Evolutionary conservation across 1,140 invertebrate genomes (phyloP).

Genomic region (Drosophila dunni): DNA sequence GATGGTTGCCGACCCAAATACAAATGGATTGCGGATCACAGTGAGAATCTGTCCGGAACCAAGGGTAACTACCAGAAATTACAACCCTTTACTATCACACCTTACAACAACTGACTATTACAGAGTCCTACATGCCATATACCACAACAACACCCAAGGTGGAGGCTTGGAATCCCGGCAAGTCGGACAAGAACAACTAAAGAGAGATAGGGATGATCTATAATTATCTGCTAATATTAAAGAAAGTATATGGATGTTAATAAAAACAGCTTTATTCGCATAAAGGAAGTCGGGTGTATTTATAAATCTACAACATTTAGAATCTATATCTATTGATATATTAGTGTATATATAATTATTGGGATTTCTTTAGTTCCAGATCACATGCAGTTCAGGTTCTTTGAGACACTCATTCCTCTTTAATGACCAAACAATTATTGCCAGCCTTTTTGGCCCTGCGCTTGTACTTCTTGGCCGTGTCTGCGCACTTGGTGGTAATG

Average conservation of each 20-base stretch:
- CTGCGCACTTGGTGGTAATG: conserved; percentile 87
- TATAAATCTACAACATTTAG: background rate
- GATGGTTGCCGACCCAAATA: conserved; percentile 91
- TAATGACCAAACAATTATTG: background rate
- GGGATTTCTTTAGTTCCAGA: conserved; percentile 22
- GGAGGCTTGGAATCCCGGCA: conserved; percentile 91
- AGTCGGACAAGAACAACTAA: conserved; percentile 76
- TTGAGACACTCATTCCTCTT: background rate
- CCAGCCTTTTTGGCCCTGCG: conserved; percentile 59
- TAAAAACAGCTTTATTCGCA: conserved; percentile 52
- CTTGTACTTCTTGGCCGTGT: conserved; percentile 86
- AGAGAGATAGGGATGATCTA: too few species aligned
- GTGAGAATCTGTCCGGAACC: conserved; percentile 93
- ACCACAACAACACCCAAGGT: conserved; percentile 94
- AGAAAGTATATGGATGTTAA: conserved; percentile 44
- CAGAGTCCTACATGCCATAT: conserved; percentile 93
- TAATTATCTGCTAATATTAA: conserved; percentile 28
- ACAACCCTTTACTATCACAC: background rate
- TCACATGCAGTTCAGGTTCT: conserved; percentile 34
- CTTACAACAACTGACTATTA: conserved; percentile 14
- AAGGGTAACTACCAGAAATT: conserved; percentile 76
- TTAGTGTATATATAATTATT: background rate
- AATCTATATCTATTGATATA: too few species aligned
- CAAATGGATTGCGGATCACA: conserved; percentile 94
- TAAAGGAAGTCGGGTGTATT: conserved; percentile 12